Evolutionary conservation across 2,888 invertebrate species (phyloP), one percentile per base, ranked within the genome.

Genomic region (Fragum fragum): DNA sequence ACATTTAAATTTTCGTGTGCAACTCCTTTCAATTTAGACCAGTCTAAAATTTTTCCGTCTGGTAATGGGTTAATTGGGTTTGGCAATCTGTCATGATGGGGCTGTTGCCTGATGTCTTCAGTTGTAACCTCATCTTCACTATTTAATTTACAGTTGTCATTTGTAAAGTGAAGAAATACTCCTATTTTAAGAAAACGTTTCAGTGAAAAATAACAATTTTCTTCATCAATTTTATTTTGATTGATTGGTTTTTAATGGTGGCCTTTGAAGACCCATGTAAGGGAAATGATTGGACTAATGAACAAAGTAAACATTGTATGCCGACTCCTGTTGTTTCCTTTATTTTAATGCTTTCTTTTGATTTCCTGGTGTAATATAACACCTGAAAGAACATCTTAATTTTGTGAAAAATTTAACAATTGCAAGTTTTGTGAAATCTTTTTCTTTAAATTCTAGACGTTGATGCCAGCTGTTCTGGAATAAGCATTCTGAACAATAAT

Each of bases 181-280:
- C 16, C n/a, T 29, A n/a, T 74, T 66, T 75, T 23, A 29, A 36
- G 23, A 69, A 68, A 29, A 75, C 55, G 23, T 68, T 75, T 69
- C 75, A 68, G 61, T 57, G 23, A 74, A 55, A 42, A 68, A 55
- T 69, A 55, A 75, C 75, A 75, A 28, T 28, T 69, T 39, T 69
- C 69, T 66, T 66, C 66, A 66, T 36, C 66, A 66, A 66, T 66
- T 66, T 66, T 42, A 66, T 66, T 66, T 66, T 66, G 66, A 66
- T 66, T 39, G 66, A 66, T 66, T 66, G 42, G 42, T 5, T 66
- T 66, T 66, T 66, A 66, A 66, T 66, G 66, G 21, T 18, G 21
- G 14, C 66, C 66, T 66, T 66, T 66, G 66, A 66, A 66, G 66
- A 9, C 21, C 23, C 26, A 26, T 66, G 66, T 66, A 26, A 66